phyloP scores from a whole-genome alignment of 2,797 vertebrate species.

The Cetoscarus ocellatus region DNA sequence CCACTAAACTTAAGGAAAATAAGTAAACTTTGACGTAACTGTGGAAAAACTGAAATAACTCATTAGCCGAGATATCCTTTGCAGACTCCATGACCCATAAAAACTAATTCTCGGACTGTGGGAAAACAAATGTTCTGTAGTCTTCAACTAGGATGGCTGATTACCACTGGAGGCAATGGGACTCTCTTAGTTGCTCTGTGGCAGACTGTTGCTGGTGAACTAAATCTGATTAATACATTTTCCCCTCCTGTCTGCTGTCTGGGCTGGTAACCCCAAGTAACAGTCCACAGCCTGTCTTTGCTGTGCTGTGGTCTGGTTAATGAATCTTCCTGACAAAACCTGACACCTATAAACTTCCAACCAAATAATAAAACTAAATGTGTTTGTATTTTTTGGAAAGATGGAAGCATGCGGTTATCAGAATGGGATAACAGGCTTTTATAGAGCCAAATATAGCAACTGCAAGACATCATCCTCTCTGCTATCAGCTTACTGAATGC shows the following conservation, averaged over 20 bases:
- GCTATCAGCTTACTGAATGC: slow-evolving; percentile 46
- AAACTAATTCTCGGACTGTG: slow-evolving; percentile 12
- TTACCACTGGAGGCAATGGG: slow-evolving; percentile 12
- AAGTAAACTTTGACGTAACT: background rate
- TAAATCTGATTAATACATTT: slow-evolving; percentile 62
- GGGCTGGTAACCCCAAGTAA: slow-evolving; percentile 53
- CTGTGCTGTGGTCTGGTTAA: slow-evolving; percentile 55
- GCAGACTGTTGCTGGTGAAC: slow-evolving; percentile 28
- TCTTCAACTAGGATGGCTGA: slow-evolving; percentile 15
- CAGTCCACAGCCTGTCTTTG: slow-evolving; percentile 41
- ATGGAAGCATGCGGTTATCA: slow-evolving; percentile 54
- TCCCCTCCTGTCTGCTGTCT: slow-evolving; percentile 47
- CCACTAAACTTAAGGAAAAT: background rate
- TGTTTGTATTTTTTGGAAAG: slow-evolving; percentile 42
- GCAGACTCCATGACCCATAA: slow-evolving; percentile 29
- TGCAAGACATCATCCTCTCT: slow-evolving; percentile 33
- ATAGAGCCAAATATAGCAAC: slow-evolving; percentile 32
- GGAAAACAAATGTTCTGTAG: slow-evolving; percentile 17
- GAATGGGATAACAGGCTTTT: slow-evolving; percentile 39
- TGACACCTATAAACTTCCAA: slow-evolving; percentile 53
- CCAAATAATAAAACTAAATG: slow-evolving; percentile 32
- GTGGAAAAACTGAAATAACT: slow-evolving; percentile 17
- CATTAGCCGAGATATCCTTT: slow-evolving; percentile 18
- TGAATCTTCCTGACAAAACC: slow-evolving; percentile 52
- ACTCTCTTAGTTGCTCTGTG: slow-evolving; percentile 14